Conservation (phyloP, 1,140 invertebrate genomes). For the Rhizoglyphus robini region DNA sequence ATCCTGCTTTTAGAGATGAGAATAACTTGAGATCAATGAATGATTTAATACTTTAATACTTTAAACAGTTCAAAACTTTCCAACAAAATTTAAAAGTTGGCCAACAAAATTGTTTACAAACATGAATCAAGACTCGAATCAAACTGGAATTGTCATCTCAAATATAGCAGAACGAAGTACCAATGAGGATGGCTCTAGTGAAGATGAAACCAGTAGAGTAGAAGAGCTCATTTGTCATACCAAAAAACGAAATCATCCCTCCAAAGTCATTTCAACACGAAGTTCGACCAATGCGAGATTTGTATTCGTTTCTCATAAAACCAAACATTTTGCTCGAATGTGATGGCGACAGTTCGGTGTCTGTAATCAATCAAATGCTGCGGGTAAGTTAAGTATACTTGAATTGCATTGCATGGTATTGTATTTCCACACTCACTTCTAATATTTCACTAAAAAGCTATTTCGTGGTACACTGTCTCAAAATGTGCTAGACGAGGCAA, state of each 20-base stretch:
- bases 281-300: background rate
- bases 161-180: no score
- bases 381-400: background rate
- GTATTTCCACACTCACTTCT: background rate
- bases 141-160: no score
- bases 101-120: no score
- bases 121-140: no score
- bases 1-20: no score
- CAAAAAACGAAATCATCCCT: background rate
- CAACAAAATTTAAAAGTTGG: no score
- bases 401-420: background rate
- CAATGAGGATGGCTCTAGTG: no score
- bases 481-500: background rate
- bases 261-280: conserved; percentile 7
- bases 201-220: background rate
- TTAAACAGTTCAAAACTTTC: no score
- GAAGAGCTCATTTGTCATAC: background rate
- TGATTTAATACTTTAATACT: no score
- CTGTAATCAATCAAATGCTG: background rate
- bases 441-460: background rate
- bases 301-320: background rate
- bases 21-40: no score
- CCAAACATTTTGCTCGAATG: background rate
- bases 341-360: background rate
- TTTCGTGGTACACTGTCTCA: background rate